Evolutionary conservation across 1,140 invertebrate species (phyloP).

Genomic region (Conus betulinus): DNA sequence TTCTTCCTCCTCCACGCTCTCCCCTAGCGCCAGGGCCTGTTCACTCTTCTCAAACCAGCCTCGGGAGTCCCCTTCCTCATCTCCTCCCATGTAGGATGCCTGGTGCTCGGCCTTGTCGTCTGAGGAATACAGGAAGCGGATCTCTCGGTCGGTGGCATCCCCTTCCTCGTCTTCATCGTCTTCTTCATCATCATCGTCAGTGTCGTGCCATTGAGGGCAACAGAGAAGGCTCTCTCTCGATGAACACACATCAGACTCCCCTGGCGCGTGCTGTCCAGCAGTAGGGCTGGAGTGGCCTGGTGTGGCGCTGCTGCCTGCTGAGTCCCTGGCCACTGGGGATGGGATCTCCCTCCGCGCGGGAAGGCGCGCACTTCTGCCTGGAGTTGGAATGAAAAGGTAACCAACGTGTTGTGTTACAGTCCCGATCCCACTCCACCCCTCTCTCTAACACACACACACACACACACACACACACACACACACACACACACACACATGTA

Average conservation of each 20-base stretch:
- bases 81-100: not conserved
- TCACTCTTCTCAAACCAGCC: constrained; percentile 32
- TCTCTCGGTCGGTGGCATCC: not conserved
- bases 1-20: constrained; percentile 12
- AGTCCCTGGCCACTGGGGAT: not conserved
- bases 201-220: not conserved
- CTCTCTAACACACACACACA: not conserved
- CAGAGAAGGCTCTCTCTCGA: not conserved
- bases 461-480: not conserved
- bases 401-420: not conserved
- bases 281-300: not conserved
- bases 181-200: constrained; percentile 7
- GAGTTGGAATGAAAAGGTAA: not conserved
- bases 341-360: not conserved
- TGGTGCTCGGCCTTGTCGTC: not conserved
- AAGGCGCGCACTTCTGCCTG: not conserved
- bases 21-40: constrained; percentile 30
- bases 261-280: not conserved
- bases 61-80: not conserved
- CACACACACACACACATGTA: not conserved
- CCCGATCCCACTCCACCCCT: not conserved
- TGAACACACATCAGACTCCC: not conserved
- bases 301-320: not conserved
- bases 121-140: not conserved
- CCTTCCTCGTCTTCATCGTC: constrained; percentile 10